phyloP scores from a whole-genome alignment of 2,888 invertebrate genomes.

The Octonoba sinensis region DNA sequence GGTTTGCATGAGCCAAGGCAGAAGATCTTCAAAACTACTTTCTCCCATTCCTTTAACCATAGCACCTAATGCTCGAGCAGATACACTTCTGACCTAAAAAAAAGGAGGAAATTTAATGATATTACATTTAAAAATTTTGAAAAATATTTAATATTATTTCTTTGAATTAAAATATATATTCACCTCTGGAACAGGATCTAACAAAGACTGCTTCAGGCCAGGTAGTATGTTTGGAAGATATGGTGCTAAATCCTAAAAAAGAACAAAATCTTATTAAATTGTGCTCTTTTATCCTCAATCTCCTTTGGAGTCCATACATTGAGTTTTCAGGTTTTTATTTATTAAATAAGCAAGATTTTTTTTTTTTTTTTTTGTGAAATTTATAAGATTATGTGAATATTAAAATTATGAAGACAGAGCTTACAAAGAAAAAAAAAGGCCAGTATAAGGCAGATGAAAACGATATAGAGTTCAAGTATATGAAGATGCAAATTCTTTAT shows the following conservation, averaged over 20 bases:
- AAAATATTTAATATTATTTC: too few species aligned
- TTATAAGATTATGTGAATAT: not conserved
- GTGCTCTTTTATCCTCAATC: too few species aligned
- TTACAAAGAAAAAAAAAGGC: too few species aligned
- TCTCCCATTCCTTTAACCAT: slow-evolving; percentile 99
- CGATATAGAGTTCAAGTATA: too few species aligned
- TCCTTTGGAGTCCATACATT: too few species aligned
- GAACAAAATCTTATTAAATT: not conserved
- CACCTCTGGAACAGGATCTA: slow-evolving; percentile 98
- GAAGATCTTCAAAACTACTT: slow-evolving; percentile 91
- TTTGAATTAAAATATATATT: slow-evolving; percentile 26
- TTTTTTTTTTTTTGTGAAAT: not conserved
- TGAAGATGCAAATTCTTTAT: too few species aligned
- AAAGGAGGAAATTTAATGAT: slow-evolving; percentile 3
- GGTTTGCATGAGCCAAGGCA: slow-evolving; percentile 99
- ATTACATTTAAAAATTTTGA: too few species aligned
- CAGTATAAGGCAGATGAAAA: too few species aligned
- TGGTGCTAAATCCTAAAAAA: slow-evolving; percentile 84
- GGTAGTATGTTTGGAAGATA: slow-evolving; percentile 97
- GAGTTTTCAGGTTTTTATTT: too few species aligned
- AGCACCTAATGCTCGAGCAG: slow-evolving; percentile 94
- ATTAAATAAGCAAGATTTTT: not conserved
- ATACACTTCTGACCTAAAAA: slow-evolving; percentile 86
- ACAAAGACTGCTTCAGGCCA: slow-evolving; percentile 91
- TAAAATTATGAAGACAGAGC: too few species aligned